A percentile compares a stretch with the other conserved stretches of the same genome.
Conservation (phyloP, 30 jellyfish, hydroid and myxozoan genomes). For the Euphysa ruthae region DNA sequence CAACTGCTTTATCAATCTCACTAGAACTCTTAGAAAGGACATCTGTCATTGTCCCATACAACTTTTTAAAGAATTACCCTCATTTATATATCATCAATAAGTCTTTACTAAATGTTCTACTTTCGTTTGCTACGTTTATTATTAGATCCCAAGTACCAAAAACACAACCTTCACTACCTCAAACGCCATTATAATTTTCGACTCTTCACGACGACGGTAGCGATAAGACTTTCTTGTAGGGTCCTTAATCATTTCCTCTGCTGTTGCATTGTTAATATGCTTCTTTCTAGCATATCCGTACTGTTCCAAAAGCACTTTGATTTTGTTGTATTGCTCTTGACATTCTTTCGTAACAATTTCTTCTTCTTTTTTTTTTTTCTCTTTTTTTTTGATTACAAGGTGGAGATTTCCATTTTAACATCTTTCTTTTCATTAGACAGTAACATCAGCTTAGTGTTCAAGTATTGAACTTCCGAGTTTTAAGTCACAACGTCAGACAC, state of each 20-base stretch:
- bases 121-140: too few relatives aligned
- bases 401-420: too few relatives aligned
- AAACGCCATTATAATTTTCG: conserved; percentile 6
- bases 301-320: conserved; percentile 6
- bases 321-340: conserved; percentile 14
- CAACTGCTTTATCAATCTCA: conserved; percentile 13
- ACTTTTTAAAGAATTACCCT: neutral
- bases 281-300: conserved; percentile 6
- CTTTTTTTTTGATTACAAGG: too few relatives aligned
- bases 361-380: too few relatives aligned
- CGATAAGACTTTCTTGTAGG: neutral
- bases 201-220: conserved; percentile 8
- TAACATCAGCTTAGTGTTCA: too few relatives aligned
- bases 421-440: too few relatives aligned
- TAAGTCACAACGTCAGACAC: too few relatives aligned
- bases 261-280: neutral
- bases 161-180: too few relatives aligned
- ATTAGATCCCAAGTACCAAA: conserved; percentile 18
- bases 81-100: neutral
- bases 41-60: neutral
- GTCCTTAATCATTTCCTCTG: conserved; percentile 10
- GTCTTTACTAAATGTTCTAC: too few relatives aligned
- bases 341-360: too few relatives aligned
- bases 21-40: neutral
- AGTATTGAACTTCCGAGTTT: too few relatives aligned